Conservation (phyloP, 1,140 invertebrate species). For the Frieseomelitta varia region DNA sequence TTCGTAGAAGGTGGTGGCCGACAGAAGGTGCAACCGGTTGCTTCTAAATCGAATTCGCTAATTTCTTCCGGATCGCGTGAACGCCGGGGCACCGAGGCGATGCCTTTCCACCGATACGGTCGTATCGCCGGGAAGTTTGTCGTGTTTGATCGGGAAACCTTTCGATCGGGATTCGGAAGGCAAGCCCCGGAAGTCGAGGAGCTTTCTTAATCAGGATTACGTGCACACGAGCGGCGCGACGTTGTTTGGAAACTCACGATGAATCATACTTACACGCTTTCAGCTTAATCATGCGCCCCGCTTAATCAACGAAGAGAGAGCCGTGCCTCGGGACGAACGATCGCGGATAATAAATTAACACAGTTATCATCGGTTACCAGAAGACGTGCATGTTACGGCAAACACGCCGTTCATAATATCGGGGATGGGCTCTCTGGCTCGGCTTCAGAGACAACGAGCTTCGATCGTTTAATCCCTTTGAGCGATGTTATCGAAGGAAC, state of each 20-base stretch:
- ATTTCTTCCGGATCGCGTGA: slow-evolving; percentile 8
- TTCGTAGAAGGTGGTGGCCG: background rate
- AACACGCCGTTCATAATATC: slow-evolving; percentile 8
- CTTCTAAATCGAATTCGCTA: slow-evolving; percentile 11
- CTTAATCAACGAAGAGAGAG: slow-evolving; percentile 45
- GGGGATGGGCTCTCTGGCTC: background rate
- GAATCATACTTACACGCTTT: slow-evolving; percentile 46
- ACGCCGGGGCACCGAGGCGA: background rate
- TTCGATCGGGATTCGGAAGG: background rate
- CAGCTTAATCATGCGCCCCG: slow-evolving; percentile 46
- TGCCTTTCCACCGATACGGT: background rate
- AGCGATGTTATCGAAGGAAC: background rate
- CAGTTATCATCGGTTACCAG: background rate
- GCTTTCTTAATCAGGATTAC: slow-evolving; percentile 20
- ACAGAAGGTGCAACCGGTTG: slow-evolving; percentile 8
- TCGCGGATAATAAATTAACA: slow-evolving; percentile 32
- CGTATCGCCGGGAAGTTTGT: background rate
- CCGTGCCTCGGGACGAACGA: slow-evolving; percentile 7
- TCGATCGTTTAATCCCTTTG: slow-evolving; percentile 16
- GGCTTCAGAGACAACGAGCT: background rate
- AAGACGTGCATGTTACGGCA: slow-evolving; percentile 1
- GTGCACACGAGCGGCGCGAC: background rate
- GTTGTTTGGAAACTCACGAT: slow-evolving; percentile 28
- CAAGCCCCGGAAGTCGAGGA: background rate
- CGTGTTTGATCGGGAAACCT: background rate